Evolutionary conservation across 1,140 invertebrate species (phyloP).

Genomic region (Drosophila burlai): DNA sequence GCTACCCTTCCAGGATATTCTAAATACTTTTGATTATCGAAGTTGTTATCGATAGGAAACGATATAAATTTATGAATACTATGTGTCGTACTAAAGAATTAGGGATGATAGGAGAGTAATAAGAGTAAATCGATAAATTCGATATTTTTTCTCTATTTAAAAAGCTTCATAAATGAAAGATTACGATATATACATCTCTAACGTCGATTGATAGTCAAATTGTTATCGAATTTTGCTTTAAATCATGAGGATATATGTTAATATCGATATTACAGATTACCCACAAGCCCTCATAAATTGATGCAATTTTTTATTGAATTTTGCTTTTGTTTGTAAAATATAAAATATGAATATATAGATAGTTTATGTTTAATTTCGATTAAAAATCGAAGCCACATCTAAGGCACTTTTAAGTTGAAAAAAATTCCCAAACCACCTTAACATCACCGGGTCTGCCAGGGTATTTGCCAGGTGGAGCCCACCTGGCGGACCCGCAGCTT

Average conservation of each 20-base stretch:
- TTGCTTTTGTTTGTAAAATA: too few relatives aligned
- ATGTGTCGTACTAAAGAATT: too few relatives aligned
- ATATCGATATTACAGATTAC: background rate
- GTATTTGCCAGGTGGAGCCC: background rate
- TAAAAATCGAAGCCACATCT: background rate
- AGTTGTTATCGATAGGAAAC: background rate
- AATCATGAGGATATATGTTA: background rate
- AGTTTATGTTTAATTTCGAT: background rate
- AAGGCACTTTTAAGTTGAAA: too few relatives aligned
- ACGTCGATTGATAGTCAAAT: background rate
- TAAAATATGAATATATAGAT: background rate
- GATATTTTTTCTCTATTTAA: too few relatives aligned
- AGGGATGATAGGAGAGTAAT: too few relatives aligned
- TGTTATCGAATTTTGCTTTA: background rate
- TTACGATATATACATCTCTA: too few relatives aligned
- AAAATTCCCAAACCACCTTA: background rate
- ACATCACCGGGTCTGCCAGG: too few relatives aligned
- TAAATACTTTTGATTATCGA: background rate
- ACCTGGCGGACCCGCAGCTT: constrained; percentile 3
- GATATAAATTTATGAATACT: background rate
- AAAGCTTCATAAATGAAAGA: too few relatives aligned
- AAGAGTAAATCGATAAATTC: too few relatives aligned
- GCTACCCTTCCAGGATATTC: background rate
- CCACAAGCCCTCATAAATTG: too few relatives aligned
- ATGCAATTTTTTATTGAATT: too few relatives aligned